Conservation (phyloP, 2,113 vertebrate species). For the Macrotis lagotis region DNA sequence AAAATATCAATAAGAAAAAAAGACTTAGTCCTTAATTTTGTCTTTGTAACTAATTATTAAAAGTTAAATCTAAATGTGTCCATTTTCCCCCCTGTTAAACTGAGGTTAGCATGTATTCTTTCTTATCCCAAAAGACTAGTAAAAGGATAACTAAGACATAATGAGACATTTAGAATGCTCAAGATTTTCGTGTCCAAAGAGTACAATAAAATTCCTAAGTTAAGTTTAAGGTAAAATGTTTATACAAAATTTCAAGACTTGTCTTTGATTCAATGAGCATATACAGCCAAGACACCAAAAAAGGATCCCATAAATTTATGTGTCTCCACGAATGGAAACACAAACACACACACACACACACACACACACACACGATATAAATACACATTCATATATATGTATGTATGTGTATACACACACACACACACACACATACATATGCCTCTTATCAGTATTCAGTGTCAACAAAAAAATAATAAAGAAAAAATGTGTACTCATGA, state of each 20-base stretch:
- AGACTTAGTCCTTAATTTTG: background rate
- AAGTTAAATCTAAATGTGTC: background rate
- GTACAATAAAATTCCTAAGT: constrained; percentile 37
- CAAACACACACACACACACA: no score
- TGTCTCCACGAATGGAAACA: no score
- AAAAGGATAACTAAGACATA: constrained; percentile 14
- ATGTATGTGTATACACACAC: background rate
- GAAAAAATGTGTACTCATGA: background rate
- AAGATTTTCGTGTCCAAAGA: constrained; percentile 36
- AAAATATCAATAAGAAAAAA: no score
- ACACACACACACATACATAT: background rate
- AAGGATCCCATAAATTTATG: background rate
- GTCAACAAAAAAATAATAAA: background rate
- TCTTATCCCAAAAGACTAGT: constrained; percentile 18
- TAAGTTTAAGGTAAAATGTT: background rate
- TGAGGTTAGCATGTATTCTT: background rate
- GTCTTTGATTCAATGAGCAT: background rate
- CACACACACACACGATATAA: no score
- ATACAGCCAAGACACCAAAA: background rate
- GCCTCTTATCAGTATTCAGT: background rate
- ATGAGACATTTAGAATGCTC: constrained; percentile 31
- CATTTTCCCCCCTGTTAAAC: background rate
- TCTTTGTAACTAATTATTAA: background rate
- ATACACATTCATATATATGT: no score
- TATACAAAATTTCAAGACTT: background rate